Conservation (phyloP, 2,888 invertebrate genomes). For the Acronicta leporina region DNA sequence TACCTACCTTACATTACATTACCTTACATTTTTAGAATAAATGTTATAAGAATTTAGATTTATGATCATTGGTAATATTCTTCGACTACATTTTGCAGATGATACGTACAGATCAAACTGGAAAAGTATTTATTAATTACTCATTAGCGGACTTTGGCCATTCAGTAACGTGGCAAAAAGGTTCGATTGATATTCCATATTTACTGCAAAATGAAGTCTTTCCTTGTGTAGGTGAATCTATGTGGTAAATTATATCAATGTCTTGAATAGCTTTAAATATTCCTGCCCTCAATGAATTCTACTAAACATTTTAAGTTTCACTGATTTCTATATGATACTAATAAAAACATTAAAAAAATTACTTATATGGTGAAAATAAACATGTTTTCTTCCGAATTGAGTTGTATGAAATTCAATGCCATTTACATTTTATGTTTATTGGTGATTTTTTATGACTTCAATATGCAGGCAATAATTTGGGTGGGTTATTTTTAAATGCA, state of each 20-base stretch:
- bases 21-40: no score
- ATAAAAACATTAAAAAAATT: no score
- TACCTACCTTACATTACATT: neutral
- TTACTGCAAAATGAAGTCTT: constrained; percentile 38
- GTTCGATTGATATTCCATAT: constrained; percentile 1
- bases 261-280: constrained; percentile 57
- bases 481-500: no score
- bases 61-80: neutral
- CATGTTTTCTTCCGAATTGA: constrained; percentile 9
- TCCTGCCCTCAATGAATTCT: constrained; percentile 28
- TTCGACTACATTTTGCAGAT: constrained; percentile 28
- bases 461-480: neutral
- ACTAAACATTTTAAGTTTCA: constrained; percentile 9
- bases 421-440: constrained; percentile 31
- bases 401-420: constrained; percentile 42
- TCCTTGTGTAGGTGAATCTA: constrained; percentile 17
- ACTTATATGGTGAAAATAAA: constrained; percentile 1
- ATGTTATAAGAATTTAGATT: constrained; percentile 14
- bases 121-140: constrained; percentile 1
- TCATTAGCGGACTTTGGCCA: constrained; percentile 16
- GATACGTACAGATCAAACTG: constrained; percentile 11
- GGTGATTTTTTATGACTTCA: constrained; percentile 6
- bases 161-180: neutral
- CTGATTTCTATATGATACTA: neutral
- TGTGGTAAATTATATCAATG: constrained; percentile 31